These are phyloP conservation scores for Herpetotheres cachinnans DNA, from an alignment of 2,113 vertebrate species.

Conservation along the genomic window DNA sequence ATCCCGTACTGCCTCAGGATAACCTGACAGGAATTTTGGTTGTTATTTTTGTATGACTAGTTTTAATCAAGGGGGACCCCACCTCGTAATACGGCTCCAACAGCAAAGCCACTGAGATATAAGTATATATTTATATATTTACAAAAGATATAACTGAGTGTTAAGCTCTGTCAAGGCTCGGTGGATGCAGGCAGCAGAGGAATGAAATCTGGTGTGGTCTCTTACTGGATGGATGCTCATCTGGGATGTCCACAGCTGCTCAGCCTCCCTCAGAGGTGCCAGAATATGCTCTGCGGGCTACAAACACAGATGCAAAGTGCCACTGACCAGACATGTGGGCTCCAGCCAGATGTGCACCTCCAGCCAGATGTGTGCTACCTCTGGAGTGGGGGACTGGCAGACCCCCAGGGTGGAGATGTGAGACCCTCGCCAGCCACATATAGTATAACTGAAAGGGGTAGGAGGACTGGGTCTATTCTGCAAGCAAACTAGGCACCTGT, in stretches of 20 bases:
- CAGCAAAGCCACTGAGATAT: background rate
- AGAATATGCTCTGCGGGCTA: background rate
- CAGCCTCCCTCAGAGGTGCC: background rate
- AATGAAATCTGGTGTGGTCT: background rate
- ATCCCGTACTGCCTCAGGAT: background rate
- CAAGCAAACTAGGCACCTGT: background rate
- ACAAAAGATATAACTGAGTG: background rate
- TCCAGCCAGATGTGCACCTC: background rate
- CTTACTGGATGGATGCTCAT: background rate
- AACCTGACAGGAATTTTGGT: background rate
- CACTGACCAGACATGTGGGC: background rate
- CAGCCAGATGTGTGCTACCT: background rate
- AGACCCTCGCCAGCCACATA: background rate
- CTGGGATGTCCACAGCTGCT: background rate
- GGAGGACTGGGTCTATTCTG: background rate
- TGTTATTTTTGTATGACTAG: background rate
- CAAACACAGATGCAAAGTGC: background rate
- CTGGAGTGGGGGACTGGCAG: background rate
- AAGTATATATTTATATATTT: background rate
- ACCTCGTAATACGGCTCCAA: background rate
- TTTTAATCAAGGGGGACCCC: background rate
- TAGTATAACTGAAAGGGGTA: fast-evolving
- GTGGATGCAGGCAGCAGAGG: background rate
- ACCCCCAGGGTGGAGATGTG: background rate
- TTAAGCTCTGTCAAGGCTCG: background rate